A percentile compares a stretch with the other conserved stretches of the same genome.
phyloP scores from a whole-genome alignment of 1,140 invertebrate genomes.

The Zaprionus inermis region DNA sequence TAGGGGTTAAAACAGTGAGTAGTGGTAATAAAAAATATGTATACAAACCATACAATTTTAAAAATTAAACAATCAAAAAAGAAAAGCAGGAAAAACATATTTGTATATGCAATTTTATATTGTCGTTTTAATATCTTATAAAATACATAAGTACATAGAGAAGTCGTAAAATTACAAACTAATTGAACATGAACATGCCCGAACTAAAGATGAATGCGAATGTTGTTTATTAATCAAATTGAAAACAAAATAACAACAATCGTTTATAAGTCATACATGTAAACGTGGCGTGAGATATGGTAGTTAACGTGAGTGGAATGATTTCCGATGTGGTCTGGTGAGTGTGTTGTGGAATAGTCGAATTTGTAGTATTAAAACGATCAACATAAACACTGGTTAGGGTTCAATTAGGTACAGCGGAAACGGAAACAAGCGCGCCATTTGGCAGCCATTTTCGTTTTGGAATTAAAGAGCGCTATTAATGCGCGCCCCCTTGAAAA shows the following conservation, averaged over 20 bases:
- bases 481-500: slow-evolving; percentile 1
- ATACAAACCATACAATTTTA: slow-evolving; percentile 6
- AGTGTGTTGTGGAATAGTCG: neutral
- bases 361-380: neutral
- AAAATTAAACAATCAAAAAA: slow-evolving; percentile 12
- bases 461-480: slow-evolving; percentile 26
- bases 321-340: neutral
- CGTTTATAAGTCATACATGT: slow-evolving; percentile 11
- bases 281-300: slow-evolving; percentile 3
- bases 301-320: slow-evolving; percentile 15
- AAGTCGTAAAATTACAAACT: slow-evolving; percentile 29
- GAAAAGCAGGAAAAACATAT: slow-evolving; percentile 1
- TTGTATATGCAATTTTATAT: neutral
- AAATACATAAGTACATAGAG: slow-evolving; percentile 33
- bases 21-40: neutral
- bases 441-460: slow-evolving; percentile 34
- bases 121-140: slow-evolving; percentile 43
- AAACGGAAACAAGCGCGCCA: slow-evolving; percentile 53
- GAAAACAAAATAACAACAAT: slow-evolving; percentile 5
- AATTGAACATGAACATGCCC: slow-evolving; percentile 36
- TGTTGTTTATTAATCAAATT: slow-evolving; percentile 8
- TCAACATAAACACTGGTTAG: slow-evolving; percentile 33
- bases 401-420: slow-evolving; percentile 22
- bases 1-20: neutral
- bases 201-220: slow-evolving; percentile 18